phyloP scores from a whole-genome alignment of 2,888 invertebrate species.

The Acrobasis repandana region DNA sequence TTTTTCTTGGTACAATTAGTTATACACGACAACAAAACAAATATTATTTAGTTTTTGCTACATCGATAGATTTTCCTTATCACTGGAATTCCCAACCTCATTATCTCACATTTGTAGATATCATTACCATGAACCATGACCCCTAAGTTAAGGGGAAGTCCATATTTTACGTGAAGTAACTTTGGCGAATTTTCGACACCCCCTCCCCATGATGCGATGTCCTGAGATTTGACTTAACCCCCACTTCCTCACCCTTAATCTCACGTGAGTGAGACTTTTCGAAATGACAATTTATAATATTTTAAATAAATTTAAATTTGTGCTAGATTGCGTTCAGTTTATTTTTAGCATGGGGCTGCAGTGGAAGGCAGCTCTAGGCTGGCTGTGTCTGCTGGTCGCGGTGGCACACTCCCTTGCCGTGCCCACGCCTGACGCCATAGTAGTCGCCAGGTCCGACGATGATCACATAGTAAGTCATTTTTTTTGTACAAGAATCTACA shows the following conservation, averaged over 20 bases:
- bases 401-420: constrained; percentile 48
- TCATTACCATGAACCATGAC: neutral
- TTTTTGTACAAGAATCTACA: neutral
- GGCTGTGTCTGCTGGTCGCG: constrained; percentile 44
- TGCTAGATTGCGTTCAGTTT: constrained; percentile 3
- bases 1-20: too few species aligned
- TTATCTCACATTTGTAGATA: neutral
- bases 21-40: neutral
- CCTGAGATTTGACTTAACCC: too few species aligned
- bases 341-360: constrained; percentile 36
- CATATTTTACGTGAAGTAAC: too few species aligned
- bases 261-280: too few species aligned
- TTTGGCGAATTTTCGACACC: too few species aligned
- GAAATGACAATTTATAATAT: too few species aligned
- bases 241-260: too few species aligned
- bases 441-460: constrained; percentile 57
- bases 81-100: neutral
- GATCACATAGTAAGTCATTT: constrained; percentile 38
- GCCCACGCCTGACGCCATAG: constrained; percentile 62
- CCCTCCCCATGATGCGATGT: too few species aligned
- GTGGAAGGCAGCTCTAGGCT: constrained; percentile 45
- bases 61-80: constrained; percentile 1
- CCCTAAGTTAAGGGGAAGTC: too few species aligned
- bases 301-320: too few species aligned
- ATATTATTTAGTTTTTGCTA: neutral